Evolutionary conservation across 2,113 vertebrate genomes (phyloP).

Genomic region (Turnix velox): DNA sequence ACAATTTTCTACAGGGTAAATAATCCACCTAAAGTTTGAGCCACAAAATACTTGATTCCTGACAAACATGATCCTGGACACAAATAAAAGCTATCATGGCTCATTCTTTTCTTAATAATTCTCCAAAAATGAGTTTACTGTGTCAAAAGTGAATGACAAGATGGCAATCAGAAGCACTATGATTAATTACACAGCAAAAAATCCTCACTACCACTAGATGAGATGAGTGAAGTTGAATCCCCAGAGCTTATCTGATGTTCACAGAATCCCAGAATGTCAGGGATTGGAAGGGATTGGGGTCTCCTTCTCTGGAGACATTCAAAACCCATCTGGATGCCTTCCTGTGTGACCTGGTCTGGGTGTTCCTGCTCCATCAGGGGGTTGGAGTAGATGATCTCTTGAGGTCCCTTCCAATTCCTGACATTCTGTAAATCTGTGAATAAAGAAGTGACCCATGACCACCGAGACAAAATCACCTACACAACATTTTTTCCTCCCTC

Average conservation of each 20-base stretch:
- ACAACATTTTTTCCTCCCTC: not conserved
- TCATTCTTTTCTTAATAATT: not conserved
- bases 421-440: no score
- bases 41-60: not conserved
- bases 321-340: no score
- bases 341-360: no score
- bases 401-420: no score
- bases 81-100: not conserved
- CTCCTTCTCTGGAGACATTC: no score
- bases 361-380: no score
- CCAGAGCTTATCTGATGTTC: not conserved
- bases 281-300: no score
- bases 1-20: not conserved
- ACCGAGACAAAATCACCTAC: not conserved
- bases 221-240: not conserved
- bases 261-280: no score
- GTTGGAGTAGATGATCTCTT: no score
- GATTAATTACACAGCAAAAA: not conserved
- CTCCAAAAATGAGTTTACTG: not conserved
- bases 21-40: not conserved
- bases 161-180: not conserved
- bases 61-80: not conserved
- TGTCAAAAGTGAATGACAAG: not conserved
- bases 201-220: not conserved
- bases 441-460: not conserved